Evolutionary conservation across 2,113 vertebrate genomes (phyloP).

Genomic region (Oophaga pumilio): DNA sequence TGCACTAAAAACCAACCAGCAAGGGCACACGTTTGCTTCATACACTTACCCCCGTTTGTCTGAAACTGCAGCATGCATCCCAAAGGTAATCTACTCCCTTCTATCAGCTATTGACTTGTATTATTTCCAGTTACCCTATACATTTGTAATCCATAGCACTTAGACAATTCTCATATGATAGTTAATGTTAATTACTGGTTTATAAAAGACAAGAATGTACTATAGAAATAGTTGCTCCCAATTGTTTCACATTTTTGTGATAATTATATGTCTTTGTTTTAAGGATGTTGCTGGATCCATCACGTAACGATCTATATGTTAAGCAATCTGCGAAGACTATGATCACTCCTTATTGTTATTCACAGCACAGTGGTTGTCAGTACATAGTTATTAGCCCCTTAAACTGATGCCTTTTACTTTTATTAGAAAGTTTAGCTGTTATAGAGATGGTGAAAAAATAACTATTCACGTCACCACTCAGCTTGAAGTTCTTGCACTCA

Average conservation of each 20-base stretch:
- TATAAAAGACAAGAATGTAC: background rate
- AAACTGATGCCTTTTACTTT: background rate
- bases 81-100: slow-evolving; percentile 80
- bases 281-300: background rate
- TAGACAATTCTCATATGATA: background rate
- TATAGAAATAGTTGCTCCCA: slow-evolving; percentile 7
- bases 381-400: slow-evolving; percentile 3
- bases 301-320: background rate
- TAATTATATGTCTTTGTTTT: slow-evolving; percentile 42
- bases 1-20: slow-evolving; percentile 86
- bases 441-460: background rate
- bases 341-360: slow-evolving; percentile 17
- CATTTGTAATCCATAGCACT: background rate
- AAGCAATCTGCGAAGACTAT: slow-evolving; percentile 30
- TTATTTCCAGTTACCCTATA: background rate
- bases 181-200: slow-evolving; percentile 4
- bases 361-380: slow-evolving; percentile 1
- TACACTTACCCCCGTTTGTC: slow-evolving; percentile 97
- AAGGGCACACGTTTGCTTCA: slow-evolving; percentile 91
- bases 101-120: background rate
- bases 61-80: slow-evolving; percentile 80
- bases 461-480: no score
- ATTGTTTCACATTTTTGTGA: background rate
- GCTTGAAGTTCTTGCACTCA: no score
- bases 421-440: background rate